Evolutionary conservation across 2,888 invertebrate species (phyloP).

Genomic region (Proisotoma minuta): DNA sequence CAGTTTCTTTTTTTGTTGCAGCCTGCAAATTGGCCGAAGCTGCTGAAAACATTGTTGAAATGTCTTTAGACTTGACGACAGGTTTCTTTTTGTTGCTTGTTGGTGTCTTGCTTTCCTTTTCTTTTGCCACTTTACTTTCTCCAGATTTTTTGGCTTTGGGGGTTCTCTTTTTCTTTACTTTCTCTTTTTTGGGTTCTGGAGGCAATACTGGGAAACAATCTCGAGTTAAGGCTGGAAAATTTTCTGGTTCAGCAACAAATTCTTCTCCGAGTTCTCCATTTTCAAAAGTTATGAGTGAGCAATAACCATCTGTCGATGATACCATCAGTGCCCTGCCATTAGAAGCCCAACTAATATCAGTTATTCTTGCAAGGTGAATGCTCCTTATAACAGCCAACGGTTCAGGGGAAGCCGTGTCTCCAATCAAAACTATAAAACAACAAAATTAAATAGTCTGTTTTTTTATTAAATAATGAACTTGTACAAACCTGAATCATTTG

Average conservation of each 20-base stretch:
- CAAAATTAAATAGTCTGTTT: neutral
- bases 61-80: conserved; percentile 7
- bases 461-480: neutral
- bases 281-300: conserved; percentile 74
- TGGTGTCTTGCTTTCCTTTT: conserved; percentile 1
- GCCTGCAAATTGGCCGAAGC: too few relatives aligned
- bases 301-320: conserved; percentile 86
- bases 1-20: too few relatives aligned
- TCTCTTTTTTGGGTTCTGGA: conserved; percentile 24
- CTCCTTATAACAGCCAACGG: conserved; percentile 77
- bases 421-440: conserved; percentile 64
- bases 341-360: conserved; percentile 80
- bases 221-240: conserved; percentile 38
- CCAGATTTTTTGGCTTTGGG: conserved; percentile 16
- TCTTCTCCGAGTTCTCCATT: conserved; percentile 64
- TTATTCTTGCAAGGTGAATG: conserved; percentile 83
- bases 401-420: conserved; percentile 76
- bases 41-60: neutral
- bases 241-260: neutral
- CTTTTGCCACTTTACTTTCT: conserved; percentile 2
- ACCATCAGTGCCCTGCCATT: conserved; percentile 71
- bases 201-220: conserved; percentile 25
- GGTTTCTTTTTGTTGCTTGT: neutral
- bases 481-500: conserved; percentile 60
- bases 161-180: conserved; percentile 10